A percentile compares a stretch with the other conserved stretches of the same genome.
These are phyloP conservation scores for Panthera tigris DNA, from an alignment of 2,113 vertebrate genomes.

Conservation along the genomic window DNA sequence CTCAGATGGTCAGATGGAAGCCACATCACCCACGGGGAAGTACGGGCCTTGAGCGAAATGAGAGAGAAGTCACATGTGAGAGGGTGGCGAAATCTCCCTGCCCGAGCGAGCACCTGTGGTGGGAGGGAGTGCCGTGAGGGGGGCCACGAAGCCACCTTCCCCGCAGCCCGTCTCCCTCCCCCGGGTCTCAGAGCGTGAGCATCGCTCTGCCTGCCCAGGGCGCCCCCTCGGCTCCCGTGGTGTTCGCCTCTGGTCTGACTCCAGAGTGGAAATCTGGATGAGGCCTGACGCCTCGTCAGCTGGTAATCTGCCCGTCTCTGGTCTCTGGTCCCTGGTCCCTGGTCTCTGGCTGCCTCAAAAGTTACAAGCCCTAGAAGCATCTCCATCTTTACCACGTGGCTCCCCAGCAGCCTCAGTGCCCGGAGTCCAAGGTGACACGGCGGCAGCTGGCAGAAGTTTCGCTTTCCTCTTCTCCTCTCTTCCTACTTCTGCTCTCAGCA, in stretches of 20 bases:
- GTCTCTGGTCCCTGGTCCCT: neutral
- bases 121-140: fast-evolving
- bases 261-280: neutral
- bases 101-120: neutral
- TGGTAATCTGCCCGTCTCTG: neutral
- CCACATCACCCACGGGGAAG: neutral
- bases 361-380: neutral
- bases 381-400: neutral
- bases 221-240: neutral
- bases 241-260: neutral
- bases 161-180: neutral
- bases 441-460: neutral
- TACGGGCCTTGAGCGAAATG: neutral
- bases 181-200: neutral
- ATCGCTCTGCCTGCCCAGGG: neutral
- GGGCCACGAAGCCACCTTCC: neutral
- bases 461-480: neutral
- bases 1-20: neutral
- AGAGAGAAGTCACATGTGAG: neutral
- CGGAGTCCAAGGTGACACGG: neutral
- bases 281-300: neutral
- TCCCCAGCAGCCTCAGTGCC: neutral
- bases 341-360: neutral
- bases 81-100: neutral
- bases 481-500: neutral